Base-by-base conservation (phyloP, 2,888 invertebrate genomes). In the Leptopilina myrica region DNA sequence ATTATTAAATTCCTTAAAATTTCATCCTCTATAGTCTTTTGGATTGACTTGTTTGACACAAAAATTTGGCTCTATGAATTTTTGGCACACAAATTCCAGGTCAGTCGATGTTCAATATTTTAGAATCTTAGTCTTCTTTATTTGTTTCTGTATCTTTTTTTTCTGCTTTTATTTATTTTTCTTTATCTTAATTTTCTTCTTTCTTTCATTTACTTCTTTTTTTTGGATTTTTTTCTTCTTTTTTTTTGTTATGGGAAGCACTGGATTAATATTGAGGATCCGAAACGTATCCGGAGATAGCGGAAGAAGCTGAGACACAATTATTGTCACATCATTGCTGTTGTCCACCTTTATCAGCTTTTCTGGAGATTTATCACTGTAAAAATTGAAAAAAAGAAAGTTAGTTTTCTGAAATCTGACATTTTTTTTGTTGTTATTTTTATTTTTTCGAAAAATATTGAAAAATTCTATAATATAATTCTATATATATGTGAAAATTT, bases 321-420 rank as follows among this genome's bases (percentile, higher is more conserved):
- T 91, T 91, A 91, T 91, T 92, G 91, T 92, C 91, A 91, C 91
- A 91, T 91, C 90, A 88, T 91, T 88, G 87, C 86, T 85, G 85
- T 81, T 86, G 85, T 86, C 87, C 82, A 84, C 87, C 80, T 84
- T 85, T 86, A 89, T 89, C 88, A 89, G 88, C 90, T 89, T 86
- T 87, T 86, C 84, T 87, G 85, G 87, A 86, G 86, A 89, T 89
- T 89, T 87, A 86, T 88, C 85, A 81, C 91, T 91, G 90, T 1
- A 20, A 6, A 86, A 89, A 81, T 75, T 86, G 20, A 64, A 87
- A 78, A 84, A 20, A 78, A n/a, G n/a, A 66, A 76, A 5, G 8
- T 64, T 67, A 20, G 6, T 49, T 67, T 26, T 8, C 20, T 46
- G 12, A 67, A 33, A 33, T 33, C 5, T 40, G 14, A 1, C 0